Evolutionary conservation across 2,113 vertebrate genomes (phyloP), one percentile per base, ranked within the genome.

Genomic region (Thalassoma bifasciatum): DNA sequence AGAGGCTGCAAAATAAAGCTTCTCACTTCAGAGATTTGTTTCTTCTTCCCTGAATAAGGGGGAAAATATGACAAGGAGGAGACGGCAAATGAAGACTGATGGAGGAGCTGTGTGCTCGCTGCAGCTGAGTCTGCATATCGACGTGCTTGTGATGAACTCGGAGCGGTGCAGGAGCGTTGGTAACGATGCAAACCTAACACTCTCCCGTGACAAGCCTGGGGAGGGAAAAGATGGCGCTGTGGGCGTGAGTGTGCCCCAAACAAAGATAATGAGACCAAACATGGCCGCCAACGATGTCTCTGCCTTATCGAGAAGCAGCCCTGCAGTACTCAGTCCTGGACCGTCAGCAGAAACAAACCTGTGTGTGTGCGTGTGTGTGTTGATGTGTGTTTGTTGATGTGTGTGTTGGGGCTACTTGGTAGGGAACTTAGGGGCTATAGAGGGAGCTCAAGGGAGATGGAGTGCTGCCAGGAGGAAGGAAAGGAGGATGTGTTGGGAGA

Each of bases 41-140:
- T 30, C 50, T 66, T 36, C 36, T 36, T 47, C 61, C 10, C 19
- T 24, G 70, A 82, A 75, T 42, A 47, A 71, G 60, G 65, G 40
- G 57, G 54, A 44, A 62, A 50, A 51, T 68, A 53, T 85, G 76
- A 82, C 62, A 67, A 53, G 44, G 49, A 81, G 50, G 57, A 60
- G 34, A 49, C 52, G 63, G 72, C 81, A 89, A 92, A 93, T 89
- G 82, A 89, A 88, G 92, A 92, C 82, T 85, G 91, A 92, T 89
- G 74, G 82, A 66, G 77, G 66, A 36, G 82, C 63, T 85, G 49
- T 64, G 64, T 49, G 61, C 60, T 62, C 70, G 73, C 72, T 69
- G 65, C 68, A 70, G 87, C 79, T 90, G 89, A 92, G 77, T 89
- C 76, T 51, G 86, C 86, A 75, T 19, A 77, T 88, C 22, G 40